Evolutionary conservation across 2,888 invertebrate genomes (phyloP).

Genomic region (Apotomis betuletana): DNA sequence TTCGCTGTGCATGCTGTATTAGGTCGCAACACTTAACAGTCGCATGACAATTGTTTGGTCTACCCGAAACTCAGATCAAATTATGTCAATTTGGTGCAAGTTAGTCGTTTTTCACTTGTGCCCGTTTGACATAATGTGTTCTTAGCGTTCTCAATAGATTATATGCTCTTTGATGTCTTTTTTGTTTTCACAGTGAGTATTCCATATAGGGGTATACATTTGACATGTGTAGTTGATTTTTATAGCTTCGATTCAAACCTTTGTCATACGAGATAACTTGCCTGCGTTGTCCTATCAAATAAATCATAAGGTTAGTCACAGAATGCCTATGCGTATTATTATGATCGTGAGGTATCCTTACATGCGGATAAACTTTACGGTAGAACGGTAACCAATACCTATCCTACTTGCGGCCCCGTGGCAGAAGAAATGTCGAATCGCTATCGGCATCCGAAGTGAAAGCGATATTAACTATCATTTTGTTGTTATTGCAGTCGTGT

Average conservation of each 20-base stretch:
- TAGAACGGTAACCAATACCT: neutral
- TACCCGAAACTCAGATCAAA: no score
- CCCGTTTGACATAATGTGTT: no score
- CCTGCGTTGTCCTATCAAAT: neutral
- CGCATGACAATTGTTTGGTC: neutral
- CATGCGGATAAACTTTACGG: neutral
- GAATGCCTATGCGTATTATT: neutral
- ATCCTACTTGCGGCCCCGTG: neutral
- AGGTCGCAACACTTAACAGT: neutral
- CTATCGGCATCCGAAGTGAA: neutral
- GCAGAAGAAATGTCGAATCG: neutral
- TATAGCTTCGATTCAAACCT: neutral
- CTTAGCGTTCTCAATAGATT: no score
- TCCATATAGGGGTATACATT: neutral
- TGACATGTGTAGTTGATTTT: neutral
- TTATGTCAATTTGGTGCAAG: no score
- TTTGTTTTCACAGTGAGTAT: neutral
- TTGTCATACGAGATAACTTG: neutral
- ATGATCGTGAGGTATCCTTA: neutral
- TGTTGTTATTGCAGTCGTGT: neutral
- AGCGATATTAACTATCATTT: neutral
- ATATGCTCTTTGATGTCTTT: neutral
- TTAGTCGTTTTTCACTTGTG: no score
- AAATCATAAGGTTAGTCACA: neutral
- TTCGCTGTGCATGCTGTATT: constrained; percentile 19